A percentile compares a stretch with the other conserved stretches of the same genome.
Evolutionary conservation across 1,140 invertebrate species (phyloP).

Genomic region (roundworm (Caenorhabditis elegans)): WBcel235 BX284603.4:9794001-9794500

Average conservation of each 20-base stretch:
- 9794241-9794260: neutral
- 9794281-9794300: too few relatives aligned
- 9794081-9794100: too few relatives aligned
- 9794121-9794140: neutral
- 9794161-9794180: neutral
- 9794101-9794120: too few relatives aligned
- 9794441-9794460: slow-evolving; percentile 41
- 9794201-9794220: slow-evolving; percentile 11
- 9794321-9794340: too few relatives aligned
- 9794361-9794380: slow-evolving; percentile 14
- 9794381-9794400: slow-evolving; percentile 28
- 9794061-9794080: too few relatives aligned
- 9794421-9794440: slow-evolving; percentile 47
- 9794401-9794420: slow-evolving; percentile 47
- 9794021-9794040: too few relatives aligned
- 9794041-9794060: too few relatives aligned
- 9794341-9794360: neutral
- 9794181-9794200: neutral
- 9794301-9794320: too few relatives aligned
- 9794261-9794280: neutral
- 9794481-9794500: slow-evolving; percentile 12
- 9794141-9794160: neutral
- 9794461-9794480: slow-evolving; percentile 20
- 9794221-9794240: neutral
- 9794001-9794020: too few relatives aligned